These are phyloP conservation scores for Hemichromis elongatus DNA, from an alignment of 2,113 vertebrate genomes.

Conservation along the genomic window DNA sequence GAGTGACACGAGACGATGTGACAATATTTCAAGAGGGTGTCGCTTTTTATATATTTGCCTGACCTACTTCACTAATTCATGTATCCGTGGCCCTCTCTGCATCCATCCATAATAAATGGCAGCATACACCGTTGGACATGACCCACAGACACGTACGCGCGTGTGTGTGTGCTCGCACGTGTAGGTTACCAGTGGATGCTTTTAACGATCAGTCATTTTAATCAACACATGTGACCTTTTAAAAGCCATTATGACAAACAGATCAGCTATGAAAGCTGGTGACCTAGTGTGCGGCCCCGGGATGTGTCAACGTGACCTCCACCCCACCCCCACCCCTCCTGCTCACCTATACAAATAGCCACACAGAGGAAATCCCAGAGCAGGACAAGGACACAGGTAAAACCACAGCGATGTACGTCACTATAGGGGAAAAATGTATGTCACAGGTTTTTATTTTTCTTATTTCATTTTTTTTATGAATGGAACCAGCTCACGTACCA, in stretches of 20 bases:
- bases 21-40: background rate
- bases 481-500: background rate
- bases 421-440: no score
- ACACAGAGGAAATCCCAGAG: background rate
- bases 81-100: background rate
- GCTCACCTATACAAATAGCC: background rate
- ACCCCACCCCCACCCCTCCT: background rate
- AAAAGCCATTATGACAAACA: slow-evolving; percentile 69
- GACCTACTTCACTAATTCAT: slow-evolving; percentile 44
- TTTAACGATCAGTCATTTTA: slow-evolving; percentile 68
- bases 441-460: rapidly evolving
- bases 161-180: background rate
- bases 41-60: slow-evolving; percentile 31
- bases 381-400: background rate
- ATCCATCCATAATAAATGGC: slow-evolving; percentile 40
- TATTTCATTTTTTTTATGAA: background rate
- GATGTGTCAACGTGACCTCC: background rate
- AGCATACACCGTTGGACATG: slow-evolving; percentile 15
- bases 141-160: background rate
- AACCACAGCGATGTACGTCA: background rate
- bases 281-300: slow-evolving; percentile 48
- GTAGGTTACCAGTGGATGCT: background rate
- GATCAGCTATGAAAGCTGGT: slow-evolving; percentile 55
- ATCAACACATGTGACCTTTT: slow-evolving; percentile 70
- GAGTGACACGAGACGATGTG: background rate